These are phyloP conservation scores for Atlantisia rogersi DNA, from an alignment of 2,113 vertebrate species.

Conservation along the genomic window DNA sequence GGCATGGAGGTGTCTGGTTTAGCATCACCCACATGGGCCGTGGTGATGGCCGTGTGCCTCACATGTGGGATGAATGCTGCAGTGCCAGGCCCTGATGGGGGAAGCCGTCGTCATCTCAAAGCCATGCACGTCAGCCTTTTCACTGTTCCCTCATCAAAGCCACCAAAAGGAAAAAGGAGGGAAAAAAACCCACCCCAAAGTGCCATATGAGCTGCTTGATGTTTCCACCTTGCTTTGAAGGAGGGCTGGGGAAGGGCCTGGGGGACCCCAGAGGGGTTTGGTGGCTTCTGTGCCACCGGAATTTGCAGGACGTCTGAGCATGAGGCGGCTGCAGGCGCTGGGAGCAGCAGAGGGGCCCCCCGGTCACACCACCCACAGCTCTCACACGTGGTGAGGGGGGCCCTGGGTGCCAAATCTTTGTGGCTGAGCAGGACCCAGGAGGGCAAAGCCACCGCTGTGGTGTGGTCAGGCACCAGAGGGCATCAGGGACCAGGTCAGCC, in stretches of 20 bases:
- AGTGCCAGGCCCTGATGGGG: rapidly evolving
- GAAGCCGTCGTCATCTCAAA: neutral
- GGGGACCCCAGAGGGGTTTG: neutral
- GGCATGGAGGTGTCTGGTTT: neutral
- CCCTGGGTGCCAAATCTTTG: neutral
- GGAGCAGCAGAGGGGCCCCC: neutral
- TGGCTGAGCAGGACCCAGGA: neutral
- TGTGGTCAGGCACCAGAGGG: neutral
- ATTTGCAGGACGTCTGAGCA: too few relatives aligned
- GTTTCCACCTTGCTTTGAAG: neutral
- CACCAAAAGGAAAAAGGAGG: neutral
- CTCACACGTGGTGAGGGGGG: rapidly evolving
- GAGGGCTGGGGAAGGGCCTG: neutral
- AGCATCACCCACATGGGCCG: rapidly evolving
- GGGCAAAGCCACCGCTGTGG: neutral
- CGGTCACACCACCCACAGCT: neutral
- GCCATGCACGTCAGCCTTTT: rapidly evolving
- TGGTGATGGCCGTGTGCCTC: rapidly evolving
- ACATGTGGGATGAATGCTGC: rapidly evolving
- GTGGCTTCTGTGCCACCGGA: neutral
- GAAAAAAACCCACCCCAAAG: too few relatives aligned
- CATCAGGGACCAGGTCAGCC: neutral
- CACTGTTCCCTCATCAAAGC: neutral
- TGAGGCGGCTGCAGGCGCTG: neutral
- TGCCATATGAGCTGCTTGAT: neutral